A percentile compares a stretch with the other conserved stretches of the same genome.
phyloP scores from a whole-genome alignment of 2,888 invertebrate species.

The Cheiracanthium punctorium region DNA sequence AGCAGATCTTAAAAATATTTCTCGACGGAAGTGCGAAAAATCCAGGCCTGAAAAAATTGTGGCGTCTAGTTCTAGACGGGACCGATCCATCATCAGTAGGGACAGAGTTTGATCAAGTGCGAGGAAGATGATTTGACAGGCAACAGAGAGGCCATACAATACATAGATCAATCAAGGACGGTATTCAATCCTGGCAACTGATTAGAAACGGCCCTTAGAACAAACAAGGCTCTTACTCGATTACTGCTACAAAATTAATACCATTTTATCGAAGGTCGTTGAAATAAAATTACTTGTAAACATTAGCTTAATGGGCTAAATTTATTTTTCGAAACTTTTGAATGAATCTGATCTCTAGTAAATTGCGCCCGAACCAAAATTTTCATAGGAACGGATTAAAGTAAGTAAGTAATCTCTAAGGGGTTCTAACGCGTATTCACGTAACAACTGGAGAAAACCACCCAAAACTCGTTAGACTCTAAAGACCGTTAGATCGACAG shows the following conservation, averaged over 20 bases:
- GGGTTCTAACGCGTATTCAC: too few species aligned
- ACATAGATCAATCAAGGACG: constrained; percentile 56
- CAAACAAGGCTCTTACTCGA: constrained; percentile 51
- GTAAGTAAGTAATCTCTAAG: too few species aligned
- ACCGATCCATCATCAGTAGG: constrained; percentile 50
- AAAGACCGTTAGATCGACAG: too few species aligned
- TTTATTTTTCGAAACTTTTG: constrained; percentile 38
- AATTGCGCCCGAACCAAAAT: too few species aligned
- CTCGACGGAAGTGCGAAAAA: constrained; percentile 21
- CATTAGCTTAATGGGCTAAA: constrained; percentile 15
- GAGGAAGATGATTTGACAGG: constrained; percentile 33
- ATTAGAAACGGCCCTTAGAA: constrained; percentile 47
- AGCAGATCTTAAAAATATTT: neutral
- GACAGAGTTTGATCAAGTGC: constrained; percentile 43
- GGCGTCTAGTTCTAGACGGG: constrained; percentile 54
- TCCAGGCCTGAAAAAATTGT: constrained; percentile 45
- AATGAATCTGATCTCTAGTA: constrained; percentile 27
- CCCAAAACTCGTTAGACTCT: too few species aligned
- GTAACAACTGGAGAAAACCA: too few species aligned
- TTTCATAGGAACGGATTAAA: too few species aligned
- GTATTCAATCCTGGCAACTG: constrained; percentile 54
- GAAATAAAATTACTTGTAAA: constrained; percentile 44
- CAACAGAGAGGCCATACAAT: constrained; percentile 63
- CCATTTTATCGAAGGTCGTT: constrained; percentile 45
- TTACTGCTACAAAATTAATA: constrained; percentile 52